A percentile compares a stretch with the other conserved stretches of the same genome.
phyloP scores from a whole-genome alignment of 2,888 invertebrate species.

The Graphium colonna region DNA sequence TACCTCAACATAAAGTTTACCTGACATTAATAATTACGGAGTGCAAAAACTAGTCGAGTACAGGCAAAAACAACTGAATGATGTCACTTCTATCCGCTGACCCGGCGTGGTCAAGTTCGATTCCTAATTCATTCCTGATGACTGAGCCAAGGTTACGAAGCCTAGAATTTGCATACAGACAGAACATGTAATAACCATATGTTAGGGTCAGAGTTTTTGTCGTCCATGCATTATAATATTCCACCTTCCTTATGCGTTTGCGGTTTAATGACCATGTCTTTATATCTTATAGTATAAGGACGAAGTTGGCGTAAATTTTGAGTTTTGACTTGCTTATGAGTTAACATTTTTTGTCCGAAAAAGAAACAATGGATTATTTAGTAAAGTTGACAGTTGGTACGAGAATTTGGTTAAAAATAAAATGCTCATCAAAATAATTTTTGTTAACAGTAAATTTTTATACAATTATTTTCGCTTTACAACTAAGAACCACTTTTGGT shows the following conservation, averaged over 20 bases:
- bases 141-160: constrained; percentile 51
- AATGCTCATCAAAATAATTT: too few species aligned
- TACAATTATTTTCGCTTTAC: too few species aligned
- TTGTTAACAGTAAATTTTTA: too few species aligned
- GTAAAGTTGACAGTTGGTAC: too few species aligned
- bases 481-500: too few species aligned
- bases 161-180: constrained; percentile 69
- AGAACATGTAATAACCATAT: constrained; percentile 59
- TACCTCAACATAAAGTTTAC: constrained; percentile 19
- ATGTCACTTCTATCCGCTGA: constrained; percentile 50
- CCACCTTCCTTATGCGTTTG: constrained; percentile 15
- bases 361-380: too few species aligned
- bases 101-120: constrained; percentile 72
- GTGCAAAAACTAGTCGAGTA: constrained; percentile 25
- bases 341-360: too few species aligned
- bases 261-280: too few species aligned
- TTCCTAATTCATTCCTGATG: constrained; percentile 67
- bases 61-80: constrained; percentile 39
- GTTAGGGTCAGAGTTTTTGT: constrained; percentile 62
- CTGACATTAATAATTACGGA: neutral
- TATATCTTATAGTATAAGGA: too few species aligned
- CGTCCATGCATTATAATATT: constrained; percentile 37
- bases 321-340: too few species aligned
- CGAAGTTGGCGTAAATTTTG: too few species aligned
- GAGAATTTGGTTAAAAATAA: too few species aligned